Base-by-base conservation (phyloP, 2,797 vertebrate species). In the Mormyrops attenuatus region DNA sequence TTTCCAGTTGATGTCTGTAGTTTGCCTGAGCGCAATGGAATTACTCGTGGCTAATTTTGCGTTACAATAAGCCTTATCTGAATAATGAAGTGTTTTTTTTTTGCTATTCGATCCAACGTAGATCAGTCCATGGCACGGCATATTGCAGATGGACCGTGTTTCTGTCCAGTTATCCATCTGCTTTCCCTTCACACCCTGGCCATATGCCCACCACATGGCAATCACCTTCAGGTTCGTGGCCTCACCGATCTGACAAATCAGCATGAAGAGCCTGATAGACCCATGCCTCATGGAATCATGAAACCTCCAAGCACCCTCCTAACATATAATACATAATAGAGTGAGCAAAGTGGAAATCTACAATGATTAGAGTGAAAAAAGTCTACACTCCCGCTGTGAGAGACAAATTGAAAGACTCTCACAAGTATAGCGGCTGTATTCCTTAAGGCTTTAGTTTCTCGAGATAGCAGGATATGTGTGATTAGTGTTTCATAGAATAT, bases 211-310 rank as follows among this genome's bases (percentile, higher is more conserved):
- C 52, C 53, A 57, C 53, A 60, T 60, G 86, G 53, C 30, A 87
- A n/a, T 60, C 86, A 87, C 30, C 13, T 87, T 57, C 52, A 60
- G 52, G 52, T 60, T 87, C 77, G 8, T 3, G 77, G 41, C 38
- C 77, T 26, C 85, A 34, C n/a, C 20, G 49, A 50, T 86, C 47
- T 38, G 85, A 90, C 44, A 8, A 17, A 88, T 93, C 93, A 94
- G 94, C 92, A 94, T 90, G 66, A 66, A 90, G 88, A 52, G 22
- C 26, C 85, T 34, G 50, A 26, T 82, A 52, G 47, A 55, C 49
- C 15, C 52, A 86, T 55, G 26, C 52, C 47, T 30, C 34, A 30
- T 15, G 22, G 49, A 91, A 89, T 47, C 85, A 90, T 9, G 26
- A 73, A 30, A n/a, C 15, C 49, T 8, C 49, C n/a, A 86, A 34